Conservation (phyloP, 2,797 vertebrate genomes). For the Sebastes dallii region DNA sequence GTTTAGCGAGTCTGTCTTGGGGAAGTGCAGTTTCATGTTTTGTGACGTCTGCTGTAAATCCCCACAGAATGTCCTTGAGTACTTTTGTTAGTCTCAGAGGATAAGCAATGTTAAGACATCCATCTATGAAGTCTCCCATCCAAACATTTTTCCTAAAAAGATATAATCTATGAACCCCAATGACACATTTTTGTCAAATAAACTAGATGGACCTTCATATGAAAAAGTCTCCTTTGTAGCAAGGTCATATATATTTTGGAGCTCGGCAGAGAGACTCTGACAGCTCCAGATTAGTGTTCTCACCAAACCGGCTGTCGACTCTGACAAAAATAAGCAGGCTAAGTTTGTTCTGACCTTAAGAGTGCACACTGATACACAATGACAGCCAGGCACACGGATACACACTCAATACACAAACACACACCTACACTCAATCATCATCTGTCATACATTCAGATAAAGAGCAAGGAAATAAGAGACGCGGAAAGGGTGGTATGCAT, state of each 20-base stretch:
- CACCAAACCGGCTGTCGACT: constrained; percentile 29
- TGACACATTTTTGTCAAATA: constrained; percentile 22
- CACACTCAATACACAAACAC: constrained; percentile 1
- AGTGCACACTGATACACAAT: constrained; percentile 12
- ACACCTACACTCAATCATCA: constrained; percentile 2
- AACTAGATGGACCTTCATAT: constrained; percentile 8
- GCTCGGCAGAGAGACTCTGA: constrained; percentile 25
- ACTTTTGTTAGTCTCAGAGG: constrained; percentile 10
- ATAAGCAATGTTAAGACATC: constrained; percentile 9
- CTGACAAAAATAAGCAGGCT: constrained; percentile 39
- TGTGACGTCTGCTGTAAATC: not conserved
- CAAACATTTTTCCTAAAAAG: not conserved
- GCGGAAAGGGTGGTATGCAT: not conserved
- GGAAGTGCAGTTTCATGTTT: not conserved
- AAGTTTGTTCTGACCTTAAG: constrained; percentile 41
- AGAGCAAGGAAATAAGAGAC: not conserved
- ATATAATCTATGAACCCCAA: not conserved
- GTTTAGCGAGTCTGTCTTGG: not conserved
- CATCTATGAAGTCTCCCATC: not conserved
- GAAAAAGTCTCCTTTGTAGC: constrained; percentile 34
- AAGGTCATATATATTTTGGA: constrained; percentile 47
- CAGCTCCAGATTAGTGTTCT: constrained; percentile 49
- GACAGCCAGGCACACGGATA: constrained; percentile 18
- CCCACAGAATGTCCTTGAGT: constrained; percentile 21
- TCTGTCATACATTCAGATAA: not conserved